phyloP scores from a whole-genome alignment of 2,797 vertebrate genomes.

The Poliocrania exsul region DNA sequence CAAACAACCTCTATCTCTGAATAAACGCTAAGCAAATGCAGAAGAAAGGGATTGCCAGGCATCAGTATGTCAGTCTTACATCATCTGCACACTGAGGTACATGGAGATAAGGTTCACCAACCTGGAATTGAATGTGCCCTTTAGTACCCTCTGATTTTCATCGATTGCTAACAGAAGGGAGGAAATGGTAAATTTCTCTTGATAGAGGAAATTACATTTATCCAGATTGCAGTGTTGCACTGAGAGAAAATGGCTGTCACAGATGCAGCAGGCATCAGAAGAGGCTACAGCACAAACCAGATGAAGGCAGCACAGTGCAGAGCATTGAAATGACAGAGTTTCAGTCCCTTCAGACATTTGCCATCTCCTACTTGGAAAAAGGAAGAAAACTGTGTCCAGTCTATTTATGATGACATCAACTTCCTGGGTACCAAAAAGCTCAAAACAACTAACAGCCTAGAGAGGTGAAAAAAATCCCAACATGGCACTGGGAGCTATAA shows the following conservation, averaged over 20 bases:
- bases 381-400: not conserved
- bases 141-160: not conserved
- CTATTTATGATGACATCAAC: not conserved
- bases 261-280: not conserved
- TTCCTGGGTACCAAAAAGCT: not conserved
- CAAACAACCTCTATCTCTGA: not conserved
- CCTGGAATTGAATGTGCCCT: fast-evolving
- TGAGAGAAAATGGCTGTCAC: not conserved
- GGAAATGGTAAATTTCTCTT: not conserved
- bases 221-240: not conserved
- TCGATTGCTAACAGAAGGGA: not conserved
- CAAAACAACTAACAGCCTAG: not conserved
- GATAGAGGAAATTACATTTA: not conserved
- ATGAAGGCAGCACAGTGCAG: not conserved
- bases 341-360: not conserved
- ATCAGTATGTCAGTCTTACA: not conserved
- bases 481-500: not conserved
- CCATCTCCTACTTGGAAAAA: not conserved
- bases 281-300: not conserved
- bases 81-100: not conserved
- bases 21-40: not conserved
- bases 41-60: not conserved
- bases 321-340: not conserved
- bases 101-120: not conserved
- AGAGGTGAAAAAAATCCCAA: not conserved